A percentile compares a stretch with the other conserved stretches of the same genome.
phyloP scores from a whole-genome alignment of 2,888 invertebrate genomes.

The Lepidocyrtoides sp. region DNA sequence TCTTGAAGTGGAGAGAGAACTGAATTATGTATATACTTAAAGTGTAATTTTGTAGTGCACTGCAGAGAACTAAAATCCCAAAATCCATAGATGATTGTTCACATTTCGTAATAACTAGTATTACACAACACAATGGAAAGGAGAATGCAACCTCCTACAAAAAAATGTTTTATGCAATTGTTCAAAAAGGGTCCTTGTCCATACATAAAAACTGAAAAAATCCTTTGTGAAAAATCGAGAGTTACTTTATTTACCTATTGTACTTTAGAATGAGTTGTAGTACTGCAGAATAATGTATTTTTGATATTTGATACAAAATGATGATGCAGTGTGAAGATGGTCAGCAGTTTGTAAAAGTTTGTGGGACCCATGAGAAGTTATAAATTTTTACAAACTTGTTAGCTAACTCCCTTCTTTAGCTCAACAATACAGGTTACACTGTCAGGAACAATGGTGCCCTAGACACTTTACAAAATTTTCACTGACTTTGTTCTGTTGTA shows the following conservation, averaged over 20 bases:
- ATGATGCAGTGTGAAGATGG: background rate
- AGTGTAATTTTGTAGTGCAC: background rate
- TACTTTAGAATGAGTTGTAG: background rate
- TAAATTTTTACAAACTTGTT: background rate
- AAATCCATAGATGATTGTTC: background rate
- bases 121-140: background rate
- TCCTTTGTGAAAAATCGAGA: conserved; percentile 37
- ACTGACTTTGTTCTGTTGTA: conserved; percentile 24
- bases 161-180: background rate
- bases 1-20: conserved; percentile 33
- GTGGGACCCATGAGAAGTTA: background rate
- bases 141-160: conserved; percentile 40
- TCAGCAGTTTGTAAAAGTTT: conserved; percentile 27
- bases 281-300: background rate
- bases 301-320: conserved; percentile 11
- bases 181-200: background rate
- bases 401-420: background rate
- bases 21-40: conserved; percentile 2
- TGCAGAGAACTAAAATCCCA: background rate
- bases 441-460: conserved; percentile 43
- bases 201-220: background rate
- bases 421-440: background rate
- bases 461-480: conserved; percentile 21
- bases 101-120: background rate
- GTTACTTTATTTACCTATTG: conserved; percentile 3